Evolutionary conservation across 2,888 invertebrate species (phyloP), one percentile per base, ranked within the genome.

Genomic region (Helleia helle): DNA sequence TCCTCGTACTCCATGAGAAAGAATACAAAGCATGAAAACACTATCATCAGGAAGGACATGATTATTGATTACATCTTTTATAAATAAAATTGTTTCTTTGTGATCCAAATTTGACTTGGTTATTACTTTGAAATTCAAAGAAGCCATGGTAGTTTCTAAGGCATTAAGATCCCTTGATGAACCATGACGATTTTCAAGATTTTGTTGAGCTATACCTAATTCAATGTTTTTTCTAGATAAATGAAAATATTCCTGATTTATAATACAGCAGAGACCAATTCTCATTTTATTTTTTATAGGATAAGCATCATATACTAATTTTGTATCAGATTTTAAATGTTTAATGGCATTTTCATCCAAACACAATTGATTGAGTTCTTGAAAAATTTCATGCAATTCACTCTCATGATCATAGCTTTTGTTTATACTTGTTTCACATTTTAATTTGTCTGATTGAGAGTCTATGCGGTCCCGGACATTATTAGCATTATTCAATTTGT

Each of bases 1-100:
- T 0, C 73, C 84, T 44, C 61, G 66, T 1, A 77, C 70, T 25
- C 84, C 84, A 61, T 84, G 83, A 31, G 83, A 83, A 12, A 84
- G 50, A 47, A 84, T 71, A 50, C 81, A 84, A 6, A 84, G 50
- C 60, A 84, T 68, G 38, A 83, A 83, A 26, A 81, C 59, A 50
- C 83, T 84, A 42, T 81, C 75, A 22, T 71, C 59, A 36, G 53
- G 43, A 22, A 44, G 48, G 9, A 79, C 65, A 49, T 64, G 54
- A 26, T 65, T 52, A 34, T 54, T 57, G 25, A 81, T 52, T 3
- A 67, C 59, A 43, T 65, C 51, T 54, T 64, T 71, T 1, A 84
- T 71, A 42, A 59, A 70, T 30, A 61, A 37, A 25, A 71, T 51
- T 60, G 81, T 72, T 48, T 66, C 52, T n/a, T 50, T 53, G 38